Evolutionary conservation across 92 coral and sea anemone species (phyloP), one percentile per base, ranked within the genome.

Genomic region (Blastomussa wellsi): DNA sequence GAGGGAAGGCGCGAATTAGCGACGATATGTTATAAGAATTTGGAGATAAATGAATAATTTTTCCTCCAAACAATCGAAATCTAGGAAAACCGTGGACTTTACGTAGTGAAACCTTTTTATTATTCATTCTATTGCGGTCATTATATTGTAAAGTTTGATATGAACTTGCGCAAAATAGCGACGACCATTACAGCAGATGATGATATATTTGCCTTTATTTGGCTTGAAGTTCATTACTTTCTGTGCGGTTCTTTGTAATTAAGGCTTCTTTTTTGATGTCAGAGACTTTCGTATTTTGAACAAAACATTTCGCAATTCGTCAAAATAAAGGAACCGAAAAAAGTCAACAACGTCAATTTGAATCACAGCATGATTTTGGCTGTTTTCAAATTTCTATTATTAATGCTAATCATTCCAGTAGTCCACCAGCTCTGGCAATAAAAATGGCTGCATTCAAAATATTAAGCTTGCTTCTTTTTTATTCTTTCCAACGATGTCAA

Each of bases 261-360:
- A 24, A 37, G 28, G 47, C 33, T 42, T 29, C 17, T 19, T n/a
- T n/a, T n/a, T 82, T 71, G 70, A 52, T 66, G 78, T 37, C 19
- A 71, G 37, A 52, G 68, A 36, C 55, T n/a, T 71, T 37, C 6
- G 9, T 39, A 36, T 72, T 31, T 26, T 41, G 15, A 79, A 62
- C 48, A 53, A 71, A 82, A 52, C 86, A 82, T 6, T 71, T 82
- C 55, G 39, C 5, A 60, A 10, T 5, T n/a, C n/a, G 51, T 72
- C 86, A 82, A 35, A 82, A 82, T 59, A 82, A 70, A 15, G 76
- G 42, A 17, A 64, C 48, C 28, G 26, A 17, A 24, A n/a, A 42
- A 41, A 69, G 52, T 72, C 86, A 72, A 72, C 76, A 70, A 71
- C 16, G 52, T 28, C 7, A 28, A 36, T 33, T 60, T 37, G 15